Evolutionary conservation across 2,113 vertebrate species (phyloP).

Genomic region (Varanus salvator): DNA sequence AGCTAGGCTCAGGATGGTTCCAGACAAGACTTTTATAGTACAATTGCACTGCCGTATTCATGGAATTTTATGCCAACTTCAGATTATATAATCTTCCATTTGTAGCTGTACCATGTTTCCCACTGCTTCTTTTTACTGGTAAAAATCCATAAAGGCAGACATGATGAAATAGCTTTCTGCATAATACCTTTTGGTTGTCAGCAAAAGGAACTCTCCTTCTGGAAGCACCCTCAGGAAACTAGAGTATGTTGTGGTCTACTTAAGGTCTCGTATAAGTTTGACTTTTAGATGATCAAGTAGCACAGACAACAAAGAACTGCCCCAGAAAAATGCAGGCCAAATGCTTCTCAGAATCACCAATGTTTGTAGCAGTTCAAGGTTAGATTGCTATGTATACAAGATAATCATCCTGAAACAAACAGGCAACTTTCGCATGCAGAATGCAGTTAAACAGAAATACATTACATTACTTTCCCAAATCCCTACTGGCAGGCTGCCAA

Average conservation of each 20-base stretch:
- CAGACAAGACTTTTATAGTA: no score
- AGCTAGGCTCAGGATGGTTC: background rate
- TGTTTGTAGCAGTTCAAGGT: conserved; percentile 18
- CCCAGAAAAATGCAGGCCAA: conserved; percentile 8
- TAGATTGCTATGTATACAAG: conserved; percentile 4
- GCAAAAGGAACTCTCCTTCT: no score
- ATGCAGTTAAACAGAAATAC: background rate
- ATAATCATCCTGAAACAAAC: conserved; percentile 12
- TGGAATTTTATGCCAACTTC: no score
- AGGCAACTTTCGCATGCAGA: background rate
- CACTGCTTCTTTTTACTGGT: no score
- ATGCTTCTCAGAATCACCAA: background rate
- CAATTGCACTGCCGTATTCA: no score
- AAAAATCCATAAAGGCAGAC: no score
- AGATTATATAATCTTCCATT: no score
- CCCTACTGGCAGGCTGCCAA: background rate
- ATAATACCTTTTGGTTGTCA: no score
- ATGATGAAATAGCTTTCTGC: no score
- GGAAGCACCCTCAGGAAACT: background rate
- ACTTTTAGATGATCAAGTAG: conserved; percentile 24
- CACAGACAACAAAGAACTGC: conserved; percentile 10
- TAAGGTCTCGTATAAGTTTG: conserved; percentile 22
- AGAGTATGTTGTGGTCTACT: conserved; percentile 4
- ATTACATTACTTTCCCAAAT: conserved; percentile 27
- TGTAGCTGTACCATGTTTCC: no score